Percentiles rank a stretch among this genome's conserved stretches.
Conservation (phyloP, 1,140 invertebrate genomes). For the Pseudachorutes palmiensis region DNA sequence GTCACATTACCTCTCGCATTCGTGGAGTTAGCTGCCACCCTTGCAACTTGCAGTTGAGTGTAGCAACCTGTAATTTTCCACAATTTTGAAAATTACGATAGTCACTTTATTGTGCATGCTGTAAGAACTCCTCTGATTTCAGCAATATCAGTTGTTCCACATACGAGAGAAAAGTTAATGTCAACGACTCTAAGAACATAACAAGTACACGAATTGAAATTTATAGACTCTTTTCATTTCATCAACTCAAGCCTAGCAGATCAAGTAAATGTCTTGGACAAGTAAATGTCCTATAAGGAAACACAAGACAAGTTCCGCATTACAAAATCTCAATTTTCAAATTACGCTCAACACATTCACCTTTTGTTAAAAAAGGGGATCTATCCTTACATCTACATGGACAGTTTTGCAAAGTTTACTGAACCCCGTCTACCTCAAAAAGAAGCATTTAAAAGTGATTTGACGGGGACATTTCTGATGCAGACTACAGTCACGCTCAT, state of each 20-base stretch:
- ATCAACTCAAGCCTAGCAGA: background rate
- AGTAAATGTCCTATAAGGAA: background rate
- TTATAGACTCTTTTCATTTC: slow-evolving; percentile 10
- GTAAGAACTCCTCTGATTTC: background rate
- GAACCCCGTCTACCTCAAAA: slow-evolving; percentile 26
- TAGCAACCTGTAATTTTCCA: slow-evolving; percentile 9
- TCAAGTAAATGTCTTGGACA: no score
- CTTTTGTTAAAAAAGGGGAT: background rate
- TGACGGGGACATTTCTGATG: slow-evolving; percentile 22
- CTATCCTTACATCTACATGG: slow-evolving; percentile 10
- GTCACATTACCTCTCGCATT: background rate
- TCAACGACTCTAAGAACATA: background rate
- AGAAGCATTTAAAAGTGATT: slow-evolving; percentile 34
- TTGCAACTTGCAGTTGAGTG: background rate
- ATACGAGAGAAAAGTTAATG: background rate
- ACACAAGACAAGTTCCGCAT: background rate
- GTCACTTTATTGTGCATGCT: background rate
- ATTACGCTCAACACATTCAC: background rate
- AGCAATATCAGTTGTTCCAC: background rate
- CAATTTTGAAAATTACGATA: background rate
- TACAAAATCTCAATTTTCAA: background rate
- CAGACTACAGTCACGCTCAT: slow-evolving; percentile 19
- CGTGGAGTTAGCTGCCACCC: slow-evolving; percentile 3
- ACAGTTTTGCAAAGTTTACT: background rate
- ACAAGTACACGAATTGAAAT: background rate